phyloP scores from a whole-genome alignment of 2,113 vertebrate genomes.

The Gymnarchus niloticus region DNA sequence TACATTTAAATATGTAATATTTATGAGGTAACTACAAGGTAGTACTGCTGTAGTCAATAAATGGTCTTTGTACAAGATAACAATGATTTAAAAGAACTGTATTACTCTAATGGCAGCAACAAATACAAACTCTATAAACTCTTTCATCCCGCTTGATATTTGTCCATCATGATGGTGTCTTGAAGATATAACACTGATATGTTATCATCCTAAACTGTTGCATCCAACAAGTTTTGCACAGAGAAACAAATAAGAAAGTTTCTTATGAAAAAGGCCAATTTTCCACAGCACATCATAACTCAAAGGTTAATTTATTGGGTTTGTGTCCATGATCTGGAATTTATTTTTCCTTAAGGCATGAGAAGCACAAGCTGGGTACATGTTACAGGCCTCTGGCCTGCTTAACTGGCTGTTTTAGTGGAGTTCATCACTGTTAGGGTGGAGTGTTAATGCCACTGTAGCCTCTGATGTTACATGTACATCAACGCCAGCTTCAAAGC shows the following conservation, averaged over 20 bases:
- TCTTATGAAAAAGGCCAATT: neutral
- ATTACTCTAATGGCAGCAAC: neutral
- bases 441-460: conserved; percentile 31
- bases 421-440: conserved; percentile 34
- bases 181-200: neutral
- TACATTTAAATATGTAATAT: neutral
- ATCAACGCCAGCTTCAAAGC: conserved; percentile 13
- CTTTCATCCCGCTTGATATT: neutral
- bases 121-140: neutral
- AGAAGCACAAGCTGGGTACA: neutral
- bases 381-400: neutral
- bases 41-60: too few species aligned
- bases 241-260: neutral
- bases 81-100: neutral
- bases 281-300: neutral
- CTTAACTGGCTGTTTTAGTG: conserved; percentile 26
- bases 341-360: neutral
- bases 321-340: neutral
- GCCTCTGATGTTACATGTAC: conserved; percentile 43
- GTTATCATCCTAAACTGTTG: neutral
- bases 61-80: too few species aligned
- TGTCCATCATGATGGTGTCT: neutral
- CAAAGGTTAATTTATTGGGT: neutral
- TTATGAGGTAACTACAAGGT: too few species aligned
- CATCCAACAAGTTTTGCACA: neutral